Percentiles rank a stretch among this genome's conserved stretches.
Evolutionary conservation across 1,140 invertebrate species (phyloP).

Genomic region (Pygmarrhopalites habei): DNA sequence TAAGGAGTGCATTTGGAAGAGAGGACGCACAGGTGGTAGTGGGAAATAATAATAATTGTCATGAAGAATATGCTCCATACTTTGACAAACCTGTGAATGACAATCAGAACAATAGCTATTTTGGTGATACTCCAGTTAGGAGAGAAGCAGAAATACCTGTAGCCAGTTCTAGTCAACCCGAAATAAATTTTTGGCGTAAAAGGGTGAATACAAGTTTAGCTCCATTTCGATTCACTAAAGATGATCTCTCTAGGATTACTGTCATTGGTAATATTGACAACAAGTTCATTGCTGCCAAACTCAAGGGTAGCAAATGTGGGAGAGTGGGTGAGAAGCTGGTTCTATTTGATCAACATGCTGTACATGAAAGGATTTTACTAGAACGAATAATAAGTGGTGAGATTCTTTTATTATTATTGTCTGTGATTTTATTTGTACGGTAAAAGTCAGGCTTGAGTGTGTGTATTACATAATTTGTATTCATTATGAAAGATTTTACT

Average conservation of each 20-base stretch:
- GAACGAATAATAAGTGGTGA: conserved; percentile 52
- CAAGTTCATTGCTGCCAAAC: conserved; percentile 57
- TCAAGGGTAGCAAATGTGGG: conserved; percentile 35
- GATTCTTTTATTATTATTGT: no score
- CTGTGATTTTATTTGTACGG: no score
- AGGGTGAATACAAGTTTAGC: neutral
- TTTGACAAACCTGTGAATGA: neutral
- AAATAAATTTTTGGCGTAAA: conserved; percentile 5
- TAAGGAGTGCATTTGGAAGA: neutral
- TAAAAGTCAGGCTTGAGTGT: no score
- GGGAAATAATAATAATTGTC: neutral
- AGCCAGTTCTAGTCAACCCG: neutral
- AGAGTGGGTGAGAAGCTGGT: conserved; percentile 46
- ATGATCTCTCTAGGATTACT: conserved; percentile 39
- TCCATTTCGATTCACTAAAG: conserved; percentile 22
- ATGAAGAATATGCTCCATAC: neutral
- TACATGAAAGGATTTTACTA: conserved; percentile 61
- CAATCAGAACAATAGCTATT: neutral
- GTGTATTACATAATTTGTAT: no score
- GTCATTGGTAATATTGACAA: conserved; percentile 59
- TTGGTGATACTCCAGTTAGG: no score
- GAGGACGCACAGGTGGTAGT: neutral
- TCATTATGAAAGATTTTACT: no score
- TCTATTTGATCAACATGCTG: conserved; percentile 68
- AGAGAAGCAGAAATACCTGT: neutral